These are phyloP conservation scores for Tetranychus cinnabarinus DNA, from an alignment of 1,140 invertebrate species.

Conservation along the genomic window DNA sequence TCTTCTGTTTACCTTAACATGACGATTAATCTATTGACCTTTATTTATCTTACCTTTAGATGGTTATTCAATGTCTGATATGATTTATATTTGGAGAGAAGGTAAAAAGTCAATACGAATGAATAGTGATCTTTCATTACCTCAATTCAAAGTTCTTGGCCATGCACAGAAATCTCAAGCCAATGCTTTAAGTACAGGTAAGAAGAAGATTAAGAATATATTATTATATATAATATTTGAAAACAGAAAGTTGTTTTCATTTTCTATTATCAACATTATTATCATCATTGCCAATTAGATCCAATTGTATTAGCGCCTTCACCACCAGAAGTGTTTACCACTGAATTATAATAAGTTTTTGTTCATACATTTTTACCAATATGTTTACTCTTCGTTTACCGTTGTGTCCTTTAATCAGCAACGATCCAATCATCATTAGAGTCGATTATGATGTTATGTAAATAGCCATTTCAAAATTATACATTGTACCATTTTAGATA, in stretches of 20 bases:
- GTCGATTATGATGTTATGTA: no score
- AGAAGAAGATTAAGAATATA: background rate
- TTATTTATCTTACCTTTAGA: conserved; percentile 30
- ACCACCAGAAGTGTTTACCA: background rate
- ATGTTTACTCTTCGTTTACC: no score
- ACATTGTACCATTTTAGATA: no score
- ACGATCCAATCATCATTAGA: no score
- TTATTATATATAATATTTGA: background rate
- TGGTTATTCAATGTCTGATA: conserved; percentile 90
- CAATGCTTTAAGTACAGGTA: conserved; percentile 78
- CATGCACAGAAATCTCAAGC: conserved; percentile 38
- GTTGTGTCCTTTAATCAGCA: no score
- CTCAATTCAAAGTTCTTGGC: conserved; percentile 54
- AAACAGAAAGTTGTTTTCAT: background rate
- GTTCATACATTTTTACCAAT: no score
- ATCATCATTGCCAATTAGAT: background rate
- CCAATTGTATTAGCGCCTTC: background rate
- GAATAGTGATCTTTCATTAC: conserved; percentile 70
- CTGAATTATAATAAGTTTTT: background rate
- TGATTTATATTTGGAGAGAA: conserved; percentile 28
- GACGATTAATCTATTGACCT: background rate
- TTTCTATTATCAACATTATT: background rate
- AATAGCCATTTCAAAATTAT: no score
- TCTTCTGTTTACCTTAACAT: background rate
- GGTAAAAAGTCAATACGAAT: conserved; percentile 72